Evolutionary conservation across 2,888 invertebrate genomes (phyloP).

Genomic region (Drosophila formosana): DNA sequence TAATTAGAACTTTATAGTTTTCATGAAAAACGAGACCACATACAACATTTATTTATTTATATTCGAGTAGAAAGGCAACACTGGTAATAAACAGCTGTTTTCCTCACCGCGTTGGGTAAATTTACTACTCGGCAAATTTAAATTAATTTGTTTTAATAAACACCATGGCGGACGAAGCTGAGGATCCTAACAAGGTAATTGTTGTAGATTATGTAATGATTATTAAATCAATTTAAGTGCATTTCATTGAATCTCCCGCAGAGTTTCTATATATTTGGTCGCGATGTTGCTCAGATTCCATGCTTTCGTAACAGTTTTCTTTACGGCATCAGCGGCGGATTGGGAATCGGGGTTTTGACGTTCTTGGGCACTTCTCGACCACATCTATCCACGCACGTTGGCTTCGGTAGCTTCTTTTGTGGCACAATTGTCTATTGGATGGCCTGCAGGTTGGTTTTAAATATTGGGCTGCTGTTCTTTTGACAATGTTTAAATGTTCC

Average conservation of each 20-base stretch:
- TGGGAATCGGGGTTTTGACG: slow-evolving; percentile 88
- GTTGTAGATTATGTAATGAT: not conserved
- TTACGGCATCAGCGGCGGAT: slow-evolving; percentile 90
- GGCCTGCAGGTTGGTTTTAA: slow-evolving; percentile 85
- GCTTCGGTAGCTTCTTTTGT: slow-evolving; percentile 88
- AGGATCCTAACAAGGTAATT: slow-evolving; percentile 64
- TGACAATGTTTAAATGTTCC: not conserved
- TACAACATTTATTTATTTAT: not conserved
- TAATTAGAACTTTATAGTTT: not conserved
- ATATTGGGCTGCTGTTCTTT: not conserved
- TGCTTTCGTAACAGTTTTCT: slow-evolving; percentile 92
- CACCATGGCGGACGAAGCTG: slow-evolving; percentile 66
- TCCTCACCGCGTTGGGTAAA: slow-evolving; percentile 22
- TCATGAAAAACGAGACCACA: slow-evolving; percentile 24
- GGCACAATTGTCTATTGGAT: slow-evolving; percentile 90
- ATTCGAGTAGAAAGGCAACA: slow-evolving; percentile 29
- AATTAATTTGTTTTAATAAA: slow-evolving; percentile 15
- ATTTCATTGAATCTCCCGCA: slow-evolving; percentile 2
- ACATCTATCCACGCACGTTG: slow-evolving; percentile 88
- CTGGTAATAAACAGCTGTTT: slow-evolving; percentile 58
- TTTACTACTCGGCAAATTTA: slow-evolving; percentile 29
- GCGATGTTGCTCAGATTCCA: slow-evolving; percentile 90
- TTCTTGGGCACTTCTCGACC: slow-evolving; percentile 92
- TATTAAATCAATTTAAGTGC: not conserved
- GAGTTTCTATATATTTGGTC: slow-evolving; percentile 87